Conservation (phyloP, 2,797 vertebrate species). For the Chrosomus eos region DNA sequence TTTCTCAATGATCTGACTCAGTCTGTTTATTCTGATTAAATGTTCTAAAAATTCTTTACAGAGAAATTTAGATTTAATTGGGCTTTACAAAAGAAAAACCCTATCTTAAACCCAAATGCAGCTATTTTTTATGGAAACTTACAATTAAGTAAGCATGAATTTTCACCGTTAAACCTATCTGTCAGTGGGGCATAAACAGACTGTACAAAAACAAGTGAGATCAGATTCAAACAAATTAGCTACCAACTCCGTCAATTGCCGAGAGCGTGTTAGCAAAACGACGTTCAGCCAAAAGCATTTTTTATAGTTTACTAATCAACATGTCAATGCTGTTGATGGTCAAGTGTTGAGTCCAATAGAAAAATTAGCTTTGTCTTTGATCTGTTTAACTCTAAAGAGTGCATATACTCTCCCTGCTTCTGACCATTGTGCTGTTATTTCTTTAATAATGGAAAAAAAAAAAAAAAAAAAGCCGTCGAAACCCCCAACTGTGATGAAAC, state of each 20-base stretch:
- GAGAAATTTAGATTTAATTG: too few species aligned
- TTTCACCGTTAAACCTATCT: background rate
- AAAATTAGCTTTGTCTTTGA: conserved; percentile 32
- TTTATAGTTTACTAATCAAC: background rate
- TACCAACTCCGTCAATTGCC: background rate
- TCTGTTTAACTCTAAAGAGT: conserved; percentile 26
- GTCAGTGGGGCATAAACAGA: background rate
- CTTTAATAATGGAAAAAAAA: conserved; percentile 67
- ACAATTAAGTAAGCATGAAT: background rate
- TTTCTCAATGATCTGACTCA: background rate
- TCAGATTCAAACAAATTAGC: conserved; percentile 1
- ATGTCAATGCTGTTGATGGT: background rate
- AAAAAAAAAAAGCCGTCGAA: conserved; percentile 59
- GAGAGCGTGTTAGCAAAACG: background rate
- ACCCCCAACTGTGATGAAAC: conserved; percentile 64
- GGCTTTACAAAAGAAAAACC: background rate
- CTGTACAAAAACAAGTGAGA: background rate
- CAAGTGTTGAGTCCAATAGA: background rate
- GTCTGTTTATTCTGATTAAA: background rate
- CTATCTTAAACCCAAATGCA: background rate
- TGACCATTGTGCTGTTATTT: conserved; percentile 52
- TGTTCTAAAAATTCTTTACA: background rate
- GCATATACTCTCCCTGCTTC: conserved; percentile 7
- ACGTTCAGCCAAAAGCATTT: background rate
- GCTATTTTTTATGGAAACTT: background rate